Evolutionary conservation across 2,888 invertebrate species (phyloP), one percentile per base, ranked within the genome.

Genomic region (Stenotaenia linearis): DNA sequence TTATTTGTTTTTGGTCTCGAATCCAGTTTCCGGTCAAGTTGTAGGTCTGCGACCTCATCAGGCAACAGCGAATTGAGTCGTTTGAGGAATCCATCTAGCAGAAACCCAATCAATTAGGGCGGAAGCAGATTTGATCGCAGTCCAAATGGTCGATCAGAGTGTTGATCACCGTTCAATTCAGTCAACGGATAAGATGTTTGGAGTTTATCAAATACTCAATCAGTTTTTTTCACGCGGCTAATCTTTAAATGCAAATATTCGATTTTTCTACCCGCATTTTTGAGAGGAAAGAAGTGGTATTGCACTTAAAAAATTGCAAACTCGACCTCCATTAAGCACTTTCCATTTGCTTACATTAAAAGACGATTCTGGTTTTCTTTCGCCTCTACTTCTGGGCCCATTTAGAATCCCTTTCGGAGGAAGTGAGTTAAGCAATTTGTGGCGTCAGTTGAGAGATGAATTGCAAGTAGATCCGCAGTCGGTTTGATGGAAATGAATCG

Each of bases 111-210:
- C 69, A 69, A 69, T 69, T 69, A 69, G 69, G 69, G 15, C 69
- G 69, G 69, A 69, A 69, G 69, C 69, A 69, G 69, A 69, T 69
- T 69, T 69, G 69, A 69, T 69, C 69, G 25, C 69, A 69, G 69
- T 28, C 69, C 69, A 69, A 69, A 69, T 69, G 69, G 69, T 69
- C 69, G 69, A 69, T 69, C 69, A 69, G 69, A 25, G 25, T 25
- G 25, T 69, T 69, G 69, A 69, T 69, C 69, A 28, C 69, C 69
- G 25, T 69, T 69, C 12, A 28, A 69, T 69, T 69, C 15, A 69
- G 69, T 69, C 69, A 25, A 28, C 69, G 23, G 69, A 69, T 28
- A 69, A 69, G 69, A 69, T 28, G 25, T 69, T 25, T 23, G 15
- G n/a, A 69, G 69, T 69, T 6, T 69, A 25, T 25, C 10, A 69